Evolutionary conservation across 2,888 invertebrate genomes (phyloP), one percentile per base, ranked within the genome.

Genomic region (Argynnis bischoffii): DNA sequence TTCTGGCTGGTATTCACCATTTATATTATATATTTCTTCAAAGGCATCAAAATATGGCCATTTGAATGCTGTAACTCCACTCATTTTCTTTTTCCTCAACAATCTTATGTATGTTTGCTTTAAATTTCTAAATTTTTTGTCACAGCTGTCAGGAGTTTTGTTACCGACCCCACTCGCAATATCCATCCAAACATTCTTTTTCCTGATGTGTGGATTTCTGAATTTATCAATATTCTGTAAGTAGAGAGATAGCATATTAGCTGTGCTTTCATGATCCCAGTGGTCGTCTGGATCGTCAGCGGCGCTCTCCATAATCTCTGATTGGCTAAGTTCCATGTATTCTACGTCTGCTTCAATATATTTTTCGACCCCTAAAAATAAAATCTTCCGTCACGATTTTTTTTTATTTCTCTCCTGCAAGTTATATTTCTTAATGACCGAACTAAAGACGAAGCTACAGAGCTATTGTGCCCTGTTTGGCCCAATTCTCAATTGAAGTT

Each of bases 31-130:
- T 68, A 92, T 90, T 71, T 88, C 86, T 64, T 92, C 90, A 77
- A 92, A 92, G 54, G 86, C 74, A 14, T 89, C 84, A 81, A 91
- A 92, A 71, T 89, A 92, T 50, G 90, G 89, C 92, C 92, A 92
- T 78, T 86, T 89, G 0, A 90, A 85, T n/a, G 81, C 79, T 3
- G 82, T 78, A 2, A 79, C 70, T 51, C 86, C 87, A 72, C 81
- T 83, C 57, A 79, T 79, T 56, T 81, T 87, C 64, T 86, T 88
- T 75, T 89, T 92, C 71, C 87, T 89, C 1, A 92, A 75, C 69
- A 92, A 73, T 70, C 92, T 79, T 16, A 92, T 79, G 71, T 92
- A 92, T 5, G 92, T 92, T 74, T 87, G 86, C 76, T 92, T 92
- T 55, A 92, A 77, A 75, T 92, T 92, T 66, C 92, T 81, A 74